Base-by-base conservation (phyloP, 2,797 vertebrate genomes). In the Neosalanx taihuensis region DNA sequence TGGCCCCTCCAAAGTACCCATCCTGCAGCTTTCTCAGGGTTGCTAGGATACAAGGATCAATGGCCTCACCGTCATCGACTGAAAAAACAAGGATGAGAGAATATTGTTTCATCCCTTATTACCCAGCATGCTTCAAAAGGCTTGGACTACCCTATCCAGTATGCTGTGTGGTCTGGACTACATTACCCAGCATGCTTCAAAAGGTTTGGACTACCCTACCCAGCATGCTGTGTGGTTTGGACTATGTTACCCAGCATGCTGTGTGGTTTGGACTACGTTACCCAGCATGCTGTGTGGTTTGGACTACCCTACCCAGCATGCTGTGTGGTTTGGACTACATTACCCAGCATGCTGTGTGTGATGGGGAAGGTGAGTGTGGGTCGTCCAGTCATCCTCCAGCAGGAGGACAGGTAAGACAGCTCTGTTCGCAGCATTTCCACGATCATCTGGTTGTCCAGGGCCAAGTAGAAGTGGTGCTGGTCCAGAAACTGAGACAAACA, bases 391-490 rank as follows among this genome's bases (percentile, higher is more conserved):
- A 99, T 98, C 81, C 97, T 94, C 98, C 98, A 99, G 84, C 96
- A 95, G 33, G 94, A 97, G 6, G 95, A 96, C 23, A 99, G 94
- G 76, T 99, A 98, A 46, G 97, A 93, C 86, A 99, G 87, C 79
- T 99, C 97, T 0, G 91, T 99, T 41, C 95, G 91, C 76, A 99
- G 87, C 98, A 99, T 99, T 85, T 99, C 98, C 80, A 98, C 96
- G 12, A 99, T 97, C 98, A 99, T 99, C 89, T 95, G 96, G 63
- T 96, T 99, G 91, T 99, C 98, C 88, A 99, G 88, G 1, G 97
- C 98, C 89, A 99, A 85, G 85, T 98, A 99, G 91, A 99, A 99
- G 84, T 99, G 98, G 85, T 98, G 96, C 78, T 97, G 96, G 86
- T 99, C 98, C 46, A 98, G 92, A 85, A 99, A 98, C 98, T 99